These are phyloP conservation scores for Bembecia ichneumoniformis DNA, from an alignment of 2,888 invertebrate species.

Conservation along the genomic window DNA sequence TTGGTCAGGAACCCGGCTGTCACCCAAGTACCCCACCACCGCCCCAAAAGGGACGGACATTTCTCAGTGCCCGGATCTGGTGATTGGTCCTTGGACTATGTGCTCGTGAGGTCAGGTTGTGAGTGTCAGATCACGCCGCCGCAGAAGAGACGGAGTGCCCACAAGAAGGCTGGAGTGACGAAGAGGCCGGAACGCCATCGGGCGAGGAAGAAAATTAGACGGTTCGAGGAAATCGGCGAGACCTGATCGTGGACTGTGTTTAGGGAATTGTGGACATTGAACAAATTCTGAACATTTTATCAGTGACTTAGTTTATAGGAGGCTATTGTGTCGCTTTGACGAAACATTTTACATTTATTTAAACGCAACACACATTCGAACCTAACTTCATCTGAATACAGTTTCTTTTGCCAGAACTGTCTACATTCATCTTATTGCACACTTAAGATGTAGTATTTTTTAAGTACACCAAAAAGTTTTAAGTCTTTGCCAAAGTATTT, in stretches of 20 bases:
- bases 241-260: constrained; percentile 36
- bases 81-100: constrained; percentile 86
- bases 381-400: too few species aligned
- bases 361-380: too few species aligned
- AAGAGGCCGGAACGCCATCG: constrained; percentile 42
- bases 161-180: constrained; percentile 11
- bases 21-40: constrained; percentile 46
- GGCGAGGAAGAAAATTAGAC: constrained; percentile 45
- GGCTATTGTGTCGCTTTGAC: constrained; percentile 11
- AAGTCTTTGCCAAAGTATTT: background rate
- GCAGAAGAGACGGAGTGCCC: constrained; percentile 59
- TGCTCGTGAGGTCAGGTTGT: constrained; percentile 86
- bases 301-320: constrained; percentile 36
- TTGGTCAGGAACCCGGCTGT: constrained; percentile 76
- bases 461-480: too few species aligned
- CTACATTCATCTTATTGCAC: too few species aligned
- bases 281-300: constrained; percentile 36
- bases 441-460: too few species aligned
- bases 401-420: too few species aligned
- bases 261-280: constrained; percentile 47
- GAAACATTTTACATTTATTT: background rate
- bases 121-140: constrained; percentile 82
- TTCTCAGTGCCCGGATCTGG: constrained; percentile 68
- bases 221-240: constrained; percentile 43
- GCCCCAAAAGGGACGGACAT: constrained; percentile 47